Evolutionary conservation across 2,113 vertebrate species (phyloP).

Genomic region (Rhegmatorhina hoffmannsi): DNA sequence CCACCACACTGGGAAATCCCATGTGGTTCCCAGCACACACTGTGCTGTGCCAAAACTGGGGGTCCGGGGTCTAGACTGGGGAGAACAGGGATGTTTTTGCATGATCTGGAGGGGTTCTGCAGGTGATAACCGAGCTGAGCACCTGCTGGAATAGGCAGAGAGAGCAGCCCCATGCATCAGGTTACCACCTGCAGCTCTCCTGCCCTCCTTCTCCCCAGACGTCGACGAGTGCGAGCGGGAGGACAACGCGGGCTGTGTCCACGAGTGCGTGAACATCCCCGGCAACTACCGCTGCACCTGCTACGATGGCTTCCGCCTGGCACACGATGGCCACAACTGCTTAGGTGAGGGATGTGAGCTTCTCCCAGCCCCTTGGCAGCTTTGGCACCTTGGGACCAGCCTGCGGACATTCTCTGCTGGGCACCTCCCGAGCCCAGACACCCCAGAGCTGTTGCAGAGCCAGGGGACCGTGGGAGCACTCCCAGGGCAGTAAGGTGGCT

Average conservation of each 20-base stretch:
- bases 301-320: slow-evolving; percentile 95
- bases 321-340: slow-evolving; percentile 96
- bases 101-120: neutral
- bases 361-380: accelerated
- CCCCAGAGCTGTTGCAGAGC: neutral
- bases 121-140: neutral
- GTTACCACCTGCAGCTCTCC: neutral
- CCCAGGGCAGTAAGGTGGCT: neutral
- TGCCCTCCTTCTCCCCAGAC: slow-evolving; percentile 73
- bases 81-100: neutral
- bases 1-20: neutral
- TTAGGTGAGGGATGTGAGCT: slow-evolving; percentile 74
- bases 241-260: slow-evolving; percentile 94
- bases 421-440: neutral
- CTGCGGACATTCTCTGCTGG: neutral
- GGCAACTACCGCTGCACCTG: slow-evolving; percentile 98
- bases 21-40: neutral
- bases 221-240: slow-evolving; percentile 94
- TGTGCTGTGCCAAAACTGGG: neutral
- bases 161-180: accelerated
- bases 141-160: neutral
- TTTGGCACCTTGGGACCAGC: neutral
- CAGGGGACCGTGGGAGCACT: accelerated
- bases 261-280: slow-evolving; percentile 97
- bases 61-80: neutral